A percentile compares a stretch with the other conserved stretches of the same genome.
phyloP scores from a whole-genome alignment of 2,888 invertebrate species.

The Acanthococcus lagerstroemiae region DNA sequence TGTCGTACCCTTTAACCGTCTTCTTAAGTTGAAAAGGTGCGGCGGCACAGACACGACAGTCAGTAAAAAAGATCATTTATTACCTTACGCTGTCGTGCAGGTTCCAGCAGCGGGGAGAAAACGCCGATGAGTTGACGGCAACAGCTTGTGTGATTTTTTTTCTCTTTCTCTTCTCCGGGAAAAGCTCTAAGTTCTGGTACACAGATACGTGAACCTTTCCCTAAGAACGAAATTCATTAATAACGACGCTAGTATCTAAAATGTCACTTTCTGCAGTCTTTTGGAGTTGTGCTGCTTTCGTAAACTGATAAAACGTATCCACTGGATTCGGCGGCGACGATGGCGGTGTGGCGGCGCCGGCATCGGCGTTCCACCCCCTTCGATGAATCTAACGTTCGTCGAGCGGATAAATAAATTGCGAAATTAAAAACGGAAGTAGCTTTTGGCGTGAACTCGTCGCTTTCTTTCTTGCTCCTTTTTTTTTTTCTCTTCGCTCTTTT shows the following conservation, averaged over 20 bases:
- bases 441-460: conserved; percentile 16
- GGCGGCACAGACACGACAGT: conserved; percentile 3
- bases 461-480: too few species aligned
- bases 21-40: neutral
- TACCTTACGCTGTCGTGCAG: conserved; percentile 6
- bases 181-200: conserved; percentile 13
- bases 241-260: conserved; percentile 23
- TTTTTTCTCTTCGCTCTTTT: too few species aligned
- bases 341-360: too few species aligned
- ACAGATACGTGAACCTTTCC: conserved; percentile 19
- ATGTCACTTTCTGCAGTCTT: conserved; percentile 29
- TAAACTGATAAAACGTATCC: neutral
- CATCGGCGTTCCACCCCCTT: conserved; percentile 3
- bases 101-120: conserved; percentile 15
- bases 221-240: conserved; percentile 30
- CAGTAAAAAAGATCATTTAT: conserved; percentile 29
- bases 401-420: conserved; percentile 8
- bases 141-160: conserved; percentile 29
- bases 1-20: neutral
- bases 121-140: conserved; percentile 30
- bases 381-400: neutral
- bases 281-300: neutral
- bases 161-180: neutral
- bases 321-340: too few species aligned
- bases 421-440: conserved; percentile 21